These are phyloP conservation scores for Xestia ashworthii DNA, from an alignment of 2,888 invertebrate genomes.

Conservation along the genomic window DNA sequence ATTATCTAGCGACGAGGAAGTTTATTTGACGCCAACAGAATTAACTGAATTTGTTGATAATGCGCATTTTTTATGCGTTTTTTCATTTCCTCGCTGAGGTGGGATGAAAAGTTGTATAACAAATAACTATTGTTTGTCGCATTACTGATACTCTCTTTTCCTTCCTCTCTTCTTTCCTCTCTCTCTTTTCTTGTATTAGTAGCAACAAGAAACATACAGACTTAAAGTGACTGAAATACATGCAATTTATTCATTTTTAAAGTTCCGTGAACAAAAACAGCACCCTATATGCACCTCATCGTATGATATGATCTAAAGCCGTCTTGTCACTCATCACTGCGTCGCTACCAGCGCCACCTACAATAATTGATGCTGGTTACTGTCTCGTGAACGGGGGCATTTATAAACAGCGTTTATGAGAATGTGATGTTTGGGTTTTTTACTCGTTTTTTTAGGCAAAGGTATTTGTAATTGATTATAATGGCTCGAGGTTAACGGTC, in stretches of 20 bases:
- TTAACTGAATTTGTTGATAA: no score
- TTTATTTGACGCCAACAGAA: no score
- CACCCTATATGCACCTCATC: conserved; percentile 75
- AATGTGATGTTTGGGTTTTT: conserved; percentile 62
- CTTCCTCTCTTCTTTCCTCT: no score
- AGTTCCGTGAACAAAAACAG: conserved; percentile 29
- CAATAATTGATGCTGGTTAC: conserved; percentile 80
- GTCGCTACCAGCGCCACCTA: conserved; percentile 76
- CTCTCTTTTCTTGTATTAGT: neutral
- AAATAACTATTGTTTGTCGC: neutral
- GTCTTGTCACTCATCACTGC: conserved; percentile 81
- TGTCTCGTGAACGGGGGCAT: conserved; percentile 72
- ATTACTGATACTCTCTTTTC: neutral
- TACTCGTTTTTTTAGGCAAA: conserved; percentile 20
- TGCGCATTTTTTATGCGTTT: no score
- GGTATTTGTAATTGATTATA: conserved; percentile 51
- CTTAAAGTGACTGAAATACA: neutral
- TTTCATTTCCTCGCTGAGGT: no score
- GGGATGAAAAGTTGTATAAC: no score
- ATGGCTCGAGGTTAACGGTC: neutral
- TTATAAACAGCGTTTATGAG: conserved; percentile 63
- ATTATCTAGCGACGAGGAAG: no score
- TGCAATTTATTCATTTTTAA: neutral
- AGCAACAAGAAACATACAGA: neutral
- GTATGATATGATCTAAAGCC: conserved; percentile 83